Conservation (phyloP, 1,140 invertebrate species). For the Polyergus mexicanus region DNA sequence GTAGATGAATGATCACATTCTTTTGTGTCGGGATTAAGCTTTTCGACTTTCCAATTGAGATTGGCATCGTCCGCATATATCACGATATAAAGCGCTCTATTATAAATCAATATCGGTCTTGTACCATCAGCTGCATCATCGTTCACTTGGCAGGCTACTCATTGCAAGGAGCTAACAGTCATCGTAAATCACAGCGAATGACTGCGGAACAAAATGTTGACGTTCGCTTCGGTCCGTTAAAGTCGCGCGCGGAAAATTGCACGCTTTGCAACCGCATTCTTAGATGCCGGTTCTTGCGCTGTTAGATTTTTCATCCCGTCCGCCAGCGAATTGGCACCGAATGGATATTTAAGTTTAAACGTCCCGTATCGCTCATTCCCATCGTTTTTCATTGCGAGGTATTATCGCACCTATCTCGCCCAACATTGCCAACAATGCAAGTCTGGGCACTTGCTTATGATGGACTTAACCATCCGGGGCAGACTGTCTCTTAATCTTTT, state of each 20-base stretch:
- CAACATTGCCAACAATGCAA: slow-evolving; percentile 56
- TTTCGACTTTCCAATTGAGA: neutral
- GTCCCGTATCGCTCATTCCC: slow-evolving; percentile 32
- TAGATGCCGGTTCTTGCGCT: neutral
- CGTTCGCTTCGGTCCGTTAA: slow-evolving; percentile 13
- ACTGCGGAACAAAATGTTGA: slow-evolving; percentile 54
- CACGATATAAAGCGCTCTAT: neutral
- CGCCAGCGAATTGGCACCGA: slow-evolving; percentile 17
- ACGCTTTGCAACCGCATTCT: neutral
- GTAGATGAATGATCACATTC: neutral
- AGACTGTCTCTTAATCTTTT: slow-evolving; percentile 17
- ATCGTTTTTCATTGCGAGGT: slow-evolving; percentile 48
- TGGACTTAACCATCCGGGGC: slow-evolving; percentile 39
- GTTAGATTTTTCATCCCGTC: slow-evolving; percentile 32
- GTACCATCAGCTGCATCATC: neutral
- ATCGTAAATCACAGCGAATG: slow-evolving; percentile 60
- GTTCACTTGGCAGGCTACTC: slow-evolving; percentile 17
- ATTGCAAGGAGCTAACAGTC: slow-evolving; percentile 41
- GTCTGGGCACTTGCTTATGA: slow-evolving; percentile 22
- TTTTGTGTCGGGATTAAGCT: neutral
- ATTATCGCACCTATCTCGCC: slow-evolving; percentile 49
- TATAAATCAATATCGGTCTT: slow-evolving; percentile 65
- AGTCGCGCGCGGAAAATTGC: slow-evolving; percentile 17
- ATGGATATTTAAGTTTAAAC: slow-evolving; percentile 43
- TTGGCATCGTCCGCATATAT: neutral